Evolutionary conservation across 2,888 invertebrate species (phyloP).

Genomic region (Ophraella communa): DNA sequence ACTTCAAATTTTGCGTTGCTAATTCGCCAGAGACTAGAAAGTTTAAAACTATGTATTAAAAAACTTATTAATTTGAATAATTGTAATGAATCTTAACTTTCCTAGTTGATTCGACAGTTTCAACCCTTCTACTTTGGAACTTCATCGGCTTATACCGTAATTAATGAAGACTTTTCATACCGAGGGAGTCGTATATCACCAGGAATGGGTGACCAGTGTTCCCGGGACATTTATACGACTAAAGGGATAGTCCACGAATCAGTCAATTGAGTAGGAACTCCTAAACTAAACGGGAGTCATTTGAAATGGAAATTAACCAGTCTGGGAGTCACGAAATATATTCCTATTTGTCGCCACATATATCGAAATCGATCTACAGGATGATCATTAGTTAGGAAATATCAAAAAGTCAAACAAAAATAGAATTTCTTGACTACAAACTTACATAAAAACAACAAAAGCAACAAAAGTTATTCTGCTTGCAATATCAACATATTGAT

Average conservation of each 20-base stretch:
- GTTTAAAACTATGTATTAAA: background rate
- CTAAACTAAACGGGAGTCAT: conserved; percentile 13
- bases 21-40: too few relatives aligned
- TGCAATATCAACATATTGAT: too few relatives aligned
- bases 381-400: background rate
- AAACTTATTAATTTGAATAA: background rate
- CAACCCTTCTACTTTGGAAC: background rate
- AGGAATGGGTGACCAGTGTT: conserved; percentile 10
- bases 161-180: conserved; percentile 8
- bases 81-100: background rate
- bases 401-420: background rate
- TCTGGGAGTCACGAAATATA: conserved; percentile 3
- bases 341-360: background rate
- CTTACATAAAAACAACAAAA: too few relatives aligned
- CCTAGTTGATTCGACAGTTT: background rate
- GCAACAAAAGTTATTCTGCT: too few relatives aligned
- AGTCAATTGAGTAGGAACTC: conserved; percentile 13
- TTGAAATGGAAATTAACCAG: conserved; percentile 16
- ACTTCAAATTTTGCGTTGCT: too few relatives aligned
- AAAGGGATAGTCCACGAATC: conserved; percentile 4
- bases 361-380: background rate
- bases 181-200: conserved; percentile 13
- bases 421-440: background rate
- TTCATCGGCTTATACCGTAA: background rate
- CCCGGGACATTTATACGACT: conserved; percentile 12